Evolutionary conservation across 2,797 vertebrate genomes (phyloP).

Genomic region (Coluber constrictor): DNA sequence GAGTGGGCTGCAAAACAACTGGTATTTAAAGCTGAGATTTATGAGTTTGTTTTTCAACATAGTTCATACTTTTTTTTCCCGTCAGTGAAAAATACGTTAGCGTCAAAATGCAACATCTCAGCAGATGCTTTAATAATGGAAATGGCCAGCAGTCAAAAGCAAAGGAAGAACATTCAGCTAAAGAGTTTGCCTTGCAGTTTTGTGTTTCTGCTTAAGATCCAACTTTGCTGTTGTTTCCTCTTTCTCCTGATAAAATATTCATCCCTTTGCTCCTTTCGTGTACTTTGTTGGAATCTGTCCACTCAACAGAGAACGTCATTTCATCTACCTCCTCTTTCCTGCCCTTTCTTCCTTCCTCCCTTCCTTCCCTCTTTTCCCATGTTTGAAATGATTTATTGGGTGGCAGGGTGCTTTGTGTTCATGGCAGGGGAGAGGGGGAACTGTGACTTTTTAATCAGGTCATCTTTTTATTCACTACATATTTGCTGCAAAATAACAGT

Average conservation of each 20-base stretch:
- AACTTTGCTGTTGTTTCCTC: conserved; percentile 33
- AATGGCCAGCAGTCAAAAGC: conserved; percentile 60
- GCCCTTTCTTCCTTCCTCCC: conserved; percentile 16
- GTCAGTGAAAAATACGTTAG: conserved; percentile 65
- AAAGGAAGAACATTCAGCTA: conserved; percentile 56
- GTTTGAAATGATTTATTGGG: conserved; percentile 33
- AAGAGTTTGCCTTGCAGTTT: conserved; percentile 58
- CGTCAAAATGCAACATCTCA: conserved; percentile 69
- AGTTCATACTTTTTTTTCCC: conserved; percentile 59
- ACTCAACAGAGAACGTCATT: not conserved
- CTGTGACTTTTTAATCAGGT: not conserved
- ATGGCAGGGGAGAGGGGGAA: not conserved
- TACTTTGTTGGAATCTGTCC: conserved; percentile 40
- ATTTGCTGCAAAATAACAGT: not conserved
- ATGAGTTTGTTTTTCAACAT: conserved; percentile 69
- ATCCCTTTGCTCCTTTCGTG: conserved; percentile 35
- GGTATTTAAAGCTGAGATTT: conserved; percentile 68
- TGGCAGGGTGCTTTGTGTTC: conserved; percentile 18
- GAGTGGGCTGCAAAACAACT: conserved; percentile 58
- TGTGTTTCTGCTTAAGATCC: conserved; percentile 46
- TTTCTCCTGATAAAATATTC: conserved; percentile 50
- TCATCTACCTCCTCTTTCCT: not conserved
- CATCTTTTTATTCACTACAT: not conserved
- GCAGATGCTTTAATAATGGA: conserved; percentile 71
- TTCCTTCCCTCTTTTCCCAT: not conserved